Percentiles rank a stretch among this genome's conserved stretches.
Conservation (phyloP, 1,140 invertebrate genomes). For the Drosophila paulistorum region DNA sequence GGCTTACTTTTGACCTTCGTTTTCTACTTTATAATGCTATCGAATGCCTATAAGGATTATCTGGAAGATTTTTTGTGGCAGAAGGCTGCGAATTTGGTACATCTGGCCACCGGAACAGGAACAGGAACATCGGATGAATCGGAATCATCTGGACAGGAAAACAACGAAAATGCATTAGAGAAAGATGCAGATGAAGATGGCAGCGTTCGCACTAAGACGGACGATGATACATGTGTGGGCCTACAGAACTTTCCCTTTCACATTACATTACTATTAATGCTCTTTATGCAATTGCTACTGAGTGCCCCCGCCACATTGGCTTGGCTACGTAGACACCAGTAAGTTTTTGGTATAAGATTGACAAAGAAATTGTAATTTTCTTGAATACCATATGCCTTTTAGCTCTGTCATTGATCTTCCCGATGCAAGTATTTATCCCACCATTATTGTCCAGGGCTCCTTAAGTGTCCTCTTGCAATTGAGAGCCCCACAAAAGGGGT, state of each 20-base stretch:
- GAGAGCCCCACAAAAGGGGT: slow-evolving; percentile 73
- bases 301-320: slow-evolving; percentile 85
- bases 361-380: background rate
- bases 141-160: background rate
- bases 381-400: background rate
- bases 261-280: slow-evolving; percentile 86
- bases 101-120: slow-evolving; percentile 15
- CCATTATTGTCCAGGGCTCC: slow-evolving; percentile 47
- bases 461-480: slow-evolving; percentile 69
- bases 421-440: slow-evolving; percentile 65
- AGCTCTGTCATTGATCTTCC: slow-evolving; percentile 57
- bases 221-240: slow-evolving; percentile 43
- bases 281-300: slow-evolving; percentile 84
- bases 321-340: slow-evolving; percentile 87
- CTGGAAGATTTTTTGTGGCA: slow-evolving; percentile 87
- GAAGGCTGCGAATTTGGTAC: slow-evolving; percentile 76
- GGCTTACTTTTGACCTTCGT: slow-evolving; percentile 84
- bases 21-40: slow-evolving; percentile 86
- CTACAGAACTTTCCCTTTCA: slow-evolving; percentile 84
- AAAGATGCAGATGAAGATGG: background rate
- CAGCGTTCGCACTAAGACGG: background rate
- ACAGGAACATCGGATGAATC: slow-evolving; percentile 7
- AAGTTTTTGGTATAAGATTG: slow-evolving; percentile 57
- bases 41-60: slow-evolving; percentile 89
- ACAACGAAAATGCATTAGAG: background rate